Evolutionary conservation across 2,797 vertebrate genomes (phyloP), one percentile per base, ranked within the genome.

Genomic region (Squalus acanthias): DNA sequence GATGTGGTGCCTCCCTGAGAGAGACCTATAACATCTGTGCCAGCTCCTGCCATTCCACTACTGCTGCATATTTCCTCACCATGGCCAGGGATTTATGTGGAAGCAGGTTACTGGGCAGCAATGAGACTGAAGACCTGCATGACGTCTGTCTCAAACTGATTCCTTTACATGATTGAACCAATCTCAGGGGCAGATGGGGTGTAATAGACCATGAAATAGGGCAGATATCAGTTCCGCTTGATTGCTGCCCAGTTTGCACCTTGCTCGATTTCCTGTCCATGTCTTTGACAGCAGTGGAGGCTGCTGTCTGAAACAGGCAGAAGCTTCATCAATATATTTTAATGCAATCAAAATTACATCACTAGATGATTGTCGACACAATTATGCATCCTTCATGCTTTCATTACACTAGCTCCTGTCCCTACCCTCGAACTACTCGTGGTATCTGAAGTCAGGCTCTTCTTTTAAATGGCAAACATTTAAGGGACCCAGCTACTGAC

Each of bases 121-220:
- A 67, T 63, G 13, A 17, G 60, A n/a, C 57, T n/a, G 57, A 24
- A 69, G n/a, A 10, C n/a, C 91, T 20, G 63, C 63, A 67, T 93
- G 17, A 67, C 20, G 20, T 17, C 65, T 93, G n/a, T 65, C 65
- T 24, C 91, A 67, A 24, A 46, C 91, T 69, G 91, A 93, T 93
- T 69, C n/a, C 33, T 93, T 67, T 22, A 69, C 91, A 69, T 93
- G 91, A 93, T 93, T 93, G 65, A 93, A 93, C n/a, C 91, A 93
- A 69, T 93, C 65, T 93, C 91, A 22, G n/a, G 63, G 91, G 91
- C 65, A 93, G 91, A 93, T 26, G 63, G 82, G 65, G n/a, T 93
- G 63, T 93, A 93, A 93, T 93, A 67, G 63, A 93, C 91, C 65
- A 67, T 93, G 63, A 93, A 93, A 93, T 93, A 69, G 91, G 91